Evolutionary conservation across 2,113 vertebrate genomes (phyloP).

Genomic region (Benitochromis conjunctus): DNA sequence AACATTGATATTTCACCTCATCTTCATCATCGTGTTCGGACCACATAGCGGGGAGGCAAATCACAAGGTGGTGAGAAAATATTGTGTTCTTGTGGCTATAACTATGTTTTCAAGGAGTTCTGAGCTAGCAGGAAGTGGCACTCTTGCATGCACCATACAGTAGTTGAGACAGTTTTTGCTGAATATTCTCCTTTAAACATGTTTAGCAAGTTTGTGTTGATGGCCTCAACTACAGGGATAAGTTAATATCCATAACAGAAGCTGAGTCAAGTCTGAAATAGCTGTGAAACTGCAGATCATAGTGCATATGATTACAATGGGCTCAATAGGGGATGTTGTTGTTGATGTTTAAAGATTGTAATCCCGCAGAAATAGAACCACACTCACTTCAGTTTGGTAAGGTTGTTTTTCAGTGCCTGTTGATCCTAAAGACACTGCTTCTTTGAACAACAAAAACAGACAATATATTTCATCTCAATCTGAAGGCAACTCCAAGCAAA

Average conservation of each 20-base stretch:
- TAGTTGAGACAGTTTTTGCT: not conserved
- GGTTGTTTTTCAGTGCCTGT: not conserved
- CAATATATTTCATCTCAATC: not conserved
- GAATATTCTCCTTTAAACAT: not conserved
- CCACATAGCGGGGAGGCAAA: not conserved
- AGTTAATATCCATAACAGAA: not conserved
- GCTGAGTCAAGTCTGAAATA: not conserved
- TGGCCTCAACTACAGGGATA: not conserved
- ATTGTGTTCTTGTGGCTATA: not conserved
- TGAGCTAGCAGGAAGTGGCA: not conserved
- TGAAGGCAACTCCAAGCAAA: not conserved
- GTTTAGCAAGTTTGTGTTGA: not conserved
- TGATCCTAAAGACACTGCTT: not conserved
- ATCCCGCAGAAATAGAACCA: not conserved
- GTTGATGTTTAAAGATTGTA: not conserved
- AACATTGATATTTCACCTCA: not conserved
- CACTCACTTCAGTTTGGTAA: rapidly evolving
- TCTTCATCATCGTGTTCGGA: not conserved
- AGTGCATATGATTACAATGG: not conserved
- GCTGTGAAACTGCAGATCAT: not conserved
- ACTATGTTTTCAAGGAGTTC: not conserved
- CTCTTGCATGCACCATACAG: not conserved
- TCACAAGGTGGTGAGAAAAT: no score
- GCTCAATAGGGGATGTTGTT: not conserved
- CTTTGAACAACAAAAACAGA: not conserved